Evolutionary conservation across 2,888 invertebrate species (phyloP).

Genomic region (Agrotis ipsilon): DNA sequence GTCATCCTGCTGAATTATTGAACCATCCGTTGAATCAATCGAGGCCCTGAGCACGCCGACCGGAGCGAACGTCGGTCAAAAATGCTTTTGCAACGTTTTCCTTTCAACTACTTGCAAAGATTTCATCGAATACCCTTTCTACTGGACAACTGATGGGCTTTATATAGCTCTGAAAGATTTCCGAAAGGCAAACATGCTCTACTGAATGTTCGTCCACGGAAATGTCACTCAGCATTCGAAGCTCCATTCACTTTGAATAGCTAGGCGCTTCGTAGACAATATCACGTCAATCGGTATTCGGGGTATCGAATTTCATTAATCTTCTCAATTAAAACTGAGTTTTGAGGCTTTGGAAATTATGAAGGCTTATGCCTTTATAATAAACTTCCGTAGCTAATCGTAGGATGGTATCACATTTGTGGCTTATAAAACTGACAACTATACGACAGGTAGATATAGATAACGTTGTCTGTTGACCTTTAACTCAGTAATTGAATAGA

Average conservation of each 20-base stretch:
- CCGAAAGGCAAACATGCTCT: conserved; percentile 51
- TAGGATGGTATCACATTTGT: neutral
- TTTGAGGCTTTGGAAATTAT: conserved; percentile 24
- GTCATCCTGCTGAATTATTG: conserved; percentile 81
- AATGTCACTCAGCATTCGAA: conserved; percentile 61
- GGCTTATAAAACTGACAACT: neutral
- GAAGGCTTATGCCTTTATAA: neutral
- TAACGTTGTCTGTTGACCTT: conserved; percentile 75
- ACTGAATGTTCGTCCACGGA: conserved; percentile 42
- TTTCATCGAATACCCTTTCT: conserved; percentile 67
- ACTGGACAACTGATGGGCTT: conserved; percentile 53
- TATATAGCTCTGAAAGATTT: conserved; percentile 46
- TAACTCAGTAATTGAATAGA: conserved; percentile 80
- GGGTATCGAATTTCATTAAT: conserved; percentile 51
- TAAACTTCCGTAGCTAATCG: neutral
- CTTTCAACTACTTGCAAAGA: conserved; percentile 63
- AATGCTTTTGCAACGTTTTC: conserved; percentile 72
- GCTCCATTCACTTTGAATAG: conserved; percentile 53
- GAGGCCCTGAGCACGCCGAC: conserved; percentile 63
- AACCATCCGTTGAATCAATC: conserved; percentile 78
- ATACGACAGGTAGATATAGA: conserved; percentile 42
- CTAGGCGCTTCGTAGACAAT: conserved; percentile 51
- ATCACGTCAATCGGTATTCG: conserved; percentile 41
- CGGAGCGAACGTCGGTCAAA: conserved; percentile 50
- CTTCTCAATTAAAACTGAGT: conserved; percentile 58